These are phyloP conservation scores for Oreortyx pictus DNA, from an alignment of 2,797 vertebrate genomes.

Conservation along the genomic window DNA sequence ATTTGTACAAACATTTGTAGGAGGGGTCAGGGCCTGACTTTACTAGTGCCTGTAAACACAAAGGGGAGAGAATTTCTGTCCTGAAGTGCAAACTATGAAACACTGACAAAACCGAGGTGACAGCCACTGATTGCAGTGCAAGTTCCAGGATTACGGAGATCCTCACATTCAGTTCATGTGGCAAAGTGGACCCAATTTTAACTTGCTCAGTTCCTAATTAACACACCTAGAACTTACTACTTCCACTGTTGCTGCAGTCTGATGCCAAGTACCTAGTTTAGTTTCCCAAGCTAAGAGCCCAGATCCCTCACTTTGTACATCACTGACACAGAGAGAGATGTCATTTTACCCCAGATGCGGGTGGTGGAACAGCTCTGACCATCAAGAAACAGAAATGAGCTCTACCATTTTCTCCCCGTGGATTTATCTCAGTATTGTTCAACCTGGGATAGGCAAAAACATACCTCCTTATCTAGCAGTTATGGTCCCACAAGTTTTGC, in stretches of 20 bases:
- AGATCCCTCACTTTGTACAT: background rate
- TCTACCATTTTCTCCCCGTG: rapidly evolving
- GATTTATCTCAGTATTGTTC: background rate
- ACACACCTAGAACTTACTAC: background rate
- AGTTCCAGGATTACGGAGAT: background rate
- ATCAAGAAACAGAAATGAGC: background rate
- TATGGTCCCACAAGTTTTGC: background rate
- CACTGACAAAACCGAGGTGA: background rate
- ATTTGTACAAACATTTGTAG: background rate
- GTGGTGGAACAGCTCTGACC: background rate
- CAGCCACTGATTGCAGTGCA: background rate
- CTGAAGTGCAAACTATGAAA: background rate
- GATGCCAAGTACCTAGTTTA: background rate
- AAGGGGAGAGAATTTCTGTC: background rate
- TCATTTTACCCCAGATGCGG: background rate
- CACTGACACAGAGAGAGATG: background rate
- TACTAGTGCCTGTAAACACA: background rate
- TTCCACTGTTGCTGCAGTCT: background rate
- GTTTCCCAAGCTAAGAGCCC: background rate
- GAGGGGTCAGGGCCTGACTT: background rate
- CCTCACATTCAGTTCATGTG: background rate
- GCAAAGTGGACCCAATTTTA: background rate
- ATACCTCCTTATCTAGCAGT: background rate
- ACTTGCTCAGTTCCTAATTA: background rate
- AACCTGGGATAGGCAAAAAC: background rate